These are phyloP conservation scores for Pandion haliaetus DNA, from an alignment of 2,113 vertebrate genomes.

Conservation along the genomic window DNA sequence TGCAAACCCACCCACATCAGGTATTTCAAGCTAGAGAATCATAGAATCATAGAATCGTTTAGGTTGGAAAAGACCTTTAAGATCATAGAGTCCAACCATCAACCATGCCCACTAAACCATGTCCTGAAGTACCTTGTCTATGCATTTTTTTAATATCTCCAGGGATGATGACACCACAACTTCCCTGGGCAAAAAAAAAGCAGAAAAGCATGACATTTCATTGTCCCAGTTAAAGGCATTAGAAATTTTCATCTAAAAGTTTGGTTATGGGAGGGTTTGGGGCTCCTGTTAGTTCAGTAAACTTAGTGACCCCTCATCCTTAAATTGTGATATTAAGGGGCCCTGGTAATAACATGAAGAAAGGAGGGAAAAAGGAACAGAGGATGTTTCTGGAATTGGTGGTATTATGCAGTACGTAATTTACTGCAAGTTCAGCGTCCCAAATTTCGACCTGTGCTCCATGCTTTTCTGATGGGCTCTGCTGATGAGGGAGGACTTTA, in stretches of 20 bases:
- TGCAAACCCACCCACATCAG: background rate
- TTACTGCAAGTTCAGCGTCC: background rate
- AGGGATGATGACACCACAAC: no score
- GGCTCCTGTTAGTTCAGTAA: background rate
- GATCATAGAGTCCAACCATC: no score
- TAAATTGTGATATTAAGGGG: background rate
- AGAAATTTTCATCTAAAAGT: background rate
- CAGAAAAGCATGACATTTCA: background rate
- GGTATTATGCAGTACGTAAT: background rate
- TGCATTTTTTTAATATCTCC: no score
- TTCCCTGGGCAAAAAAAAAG: no score
- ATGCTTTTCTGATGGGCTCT: background rate
- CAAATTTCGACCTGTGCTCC: background rate
- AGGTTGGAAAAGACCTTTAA: no score
- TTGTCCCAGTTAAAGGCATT: background rate
- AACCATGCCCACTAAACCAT: no score
- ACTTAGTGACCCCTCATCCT: background rate
- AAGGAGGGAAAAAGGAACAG: background rate
- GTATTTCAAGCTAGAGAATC: background rate
- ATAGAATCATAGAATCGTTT: no score
- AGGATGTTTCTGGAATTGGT: background rate
- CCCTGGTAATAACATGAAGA: background rate
- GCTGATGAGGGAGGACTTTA: slow-evolving; percentile 10
- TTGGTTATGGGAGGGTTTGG: background rate
- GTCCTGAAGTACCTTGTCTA: no score